Evolutionary conservation across 2,888 invertebrate species (phyloP).

Genomic region (Cosmopolites sordidus): DNA sequence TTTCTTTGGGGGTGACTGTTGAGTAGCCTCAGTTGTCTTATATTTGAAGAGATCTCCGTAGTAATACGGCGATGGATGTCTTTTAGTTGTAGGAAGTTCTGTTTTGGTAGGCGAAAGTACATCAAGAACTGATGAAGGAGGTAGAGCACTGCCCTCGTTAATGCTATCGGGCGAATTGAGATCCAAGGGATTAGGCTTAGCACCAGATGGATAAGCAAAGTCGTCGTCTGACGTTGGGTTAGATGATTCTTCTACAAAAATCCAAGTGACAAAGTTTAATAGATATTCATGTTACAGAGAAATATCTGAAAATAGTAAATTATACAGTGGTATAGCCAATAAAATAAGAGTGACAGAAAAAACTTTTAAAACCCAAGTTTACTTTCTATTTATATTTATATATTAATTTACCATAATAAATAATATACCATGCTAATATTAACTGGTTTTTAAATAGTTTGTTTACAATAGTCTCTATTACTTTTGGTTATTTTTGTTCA

Average conservation of each 20-base stretch:
- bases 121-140: slow-evolving; percentile 43
- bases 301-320: too few relatives aligned
- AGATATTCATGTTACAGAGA: too few relatives aligned
- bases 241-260: slow-evolving; percentile 46
- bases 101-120: slow-evolving; percentile 53
- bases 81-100: slow-evolving; percentile 48
- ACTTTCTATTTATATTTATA: too few relatives aligned
- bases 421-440: too few relatives aligned
- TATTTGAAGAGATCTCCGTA: slow-evolving; percentile 71
- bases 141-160: slow-evolving; percentile 47
- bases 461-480: too few relatives aligned
- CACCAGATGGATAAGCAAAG: slow-evolving; percentile 30
- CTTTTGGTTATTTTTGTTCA: too few relatives aligned
- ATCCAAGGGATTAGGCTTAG: slow-evolving; percentile 49
- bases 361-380: too few relatives aligned
- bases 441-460: too few relatives aligned
- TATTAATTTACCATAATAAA: too few relatives aligned
- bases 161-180: slow-evolving; percentile 69
- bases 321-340: too few relatives aligned
- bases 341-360: too few relatives aligned
- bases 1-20: slow-evolving; percentile 18
- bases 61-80: slow-evolving; percentile 79
- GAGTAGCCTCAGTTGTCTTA: slow-evolving; percentile 34
- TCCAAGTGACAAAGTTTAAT: too few relatives aligned
- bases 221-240: slow-evolving; percentile 48